A percentile compares a stretch with the other conserved stretches of the same genome.
Evolutionary conservation across 2,888 invertebrate genomes (phyloP).

Genomic region (Ametastegia equiseti): DNA sequence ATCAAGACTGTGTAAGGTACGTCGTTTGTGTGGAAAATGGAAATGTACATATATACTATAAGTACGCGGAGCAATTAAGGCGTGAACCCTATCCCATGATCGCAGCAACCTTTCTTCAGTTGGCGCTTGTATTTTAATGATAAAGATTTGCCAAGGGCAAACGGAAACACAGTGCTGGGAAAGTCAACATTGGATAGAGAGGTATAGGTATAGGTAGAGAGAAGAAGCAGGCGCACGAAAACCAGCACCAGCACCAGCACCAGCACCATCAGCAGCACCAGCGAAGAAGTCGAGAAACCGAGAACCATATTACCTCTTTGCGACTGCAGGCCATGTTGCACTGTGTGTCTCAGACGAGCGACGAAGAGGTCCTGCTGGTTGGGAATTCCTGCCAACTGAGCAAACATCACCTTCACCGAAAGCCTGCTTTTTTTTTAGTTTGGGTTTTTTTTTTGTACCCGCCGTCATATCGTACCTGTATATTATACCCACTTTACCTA

Average conservation of each 20-base stretch:
- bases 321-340: slow-evolving; percentile 19
- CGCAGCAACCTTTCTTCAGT: not conserved
- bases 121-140: slow-evolving; percentile 40
- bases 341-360: not conserved
- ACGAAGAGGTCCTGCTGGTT: slow-evolving; percentile 36
- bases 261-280: not conserved
- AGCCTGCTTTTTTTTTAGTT: not conserved
- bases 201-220: not conserved
- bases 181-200: slow-evolving; percentile 57
- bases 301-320: slow-evolving; percentile 17
- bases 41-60: not conserved
- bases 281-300: not conserved
- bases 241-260: not conserved
- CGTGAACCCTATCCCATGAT: slow-evolving; percentile 21
- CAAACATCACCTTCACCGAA: slow-evolving; percentile 36
- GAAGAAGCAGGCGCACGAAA: no score
- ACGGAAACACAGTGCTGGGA: slow-evolving; percentile 60
- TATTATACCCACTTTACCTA: not conserved
- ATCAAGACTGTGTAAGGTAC: no score
- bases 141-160: slow-evolving; percentile 47
- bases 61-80: slow-evolving; percentile 19
- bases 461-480: not conserved
- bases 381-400: slow-evolving; percentile 49
- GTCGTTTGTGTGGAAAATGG: no score
- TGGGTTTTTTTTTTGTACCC: not conserved